Evolutionary conservation across 2,113 vertebrate genomes (phyloP), one percentile per base, ranked within the genome.

Genomic region (Ptychochromis oligacanthus): DNA sequence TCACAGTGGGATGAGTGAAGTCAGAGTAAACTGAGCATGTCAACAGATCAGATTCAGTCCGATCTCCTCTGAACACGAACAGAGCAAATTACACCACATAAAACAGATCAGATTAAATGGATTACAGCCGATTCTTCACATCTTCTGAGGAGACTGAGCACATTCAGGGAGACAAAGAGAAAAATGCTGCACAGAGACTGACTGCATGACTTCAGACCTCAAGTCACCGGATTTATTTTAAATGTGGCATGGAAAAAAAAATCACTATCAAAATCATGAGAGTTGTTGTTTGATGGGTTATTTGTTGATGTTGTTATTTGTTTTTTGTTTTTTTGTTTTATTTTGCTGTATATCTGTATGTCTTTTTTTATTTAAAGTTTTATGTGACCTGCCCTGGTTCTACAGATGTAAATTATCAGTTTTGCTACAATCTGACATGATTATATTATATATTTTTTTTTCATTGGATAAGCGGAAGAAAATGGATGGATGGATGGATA

Each of bases 81-180:
- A 52, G 65, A 49, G 65, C 28, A 70, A 70, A 70, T 70, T 49
- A 70, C 9, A 70, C 15, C 65, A 49, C 40, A 70, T 70, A 31
- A 52, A 72, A 28, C 26, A 72, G 26, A 52, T 72, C 65, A 72
- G 65, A 52, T 72, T 72, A 72, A 72, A 72, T 52, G 26, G 65
- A 52, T 72, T 72, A 72, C 43, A 72, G 24, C 20, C 7, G 17
- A 72, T 52, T 72, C 43, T 72, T 52, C 43, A 52, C 65, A 70
- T 70, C 65, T 70, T 70, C 40, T 70, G 40, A 31, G 28, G 28
- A 31, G 8, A 31, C 26, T 52, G 43, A 72, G 65, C 65, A 52
- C 65, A 72, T 72, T 46, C 65, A 72, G 65, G 17, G 38, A 49
- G 15, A 46, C 15, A 2, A 65, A 36, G 65, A 72, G 17, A 52